Evolutionary conservation across 2,113 vertebrate species (phyloP).

Genomic region (Saiga tatarica): DNA sequence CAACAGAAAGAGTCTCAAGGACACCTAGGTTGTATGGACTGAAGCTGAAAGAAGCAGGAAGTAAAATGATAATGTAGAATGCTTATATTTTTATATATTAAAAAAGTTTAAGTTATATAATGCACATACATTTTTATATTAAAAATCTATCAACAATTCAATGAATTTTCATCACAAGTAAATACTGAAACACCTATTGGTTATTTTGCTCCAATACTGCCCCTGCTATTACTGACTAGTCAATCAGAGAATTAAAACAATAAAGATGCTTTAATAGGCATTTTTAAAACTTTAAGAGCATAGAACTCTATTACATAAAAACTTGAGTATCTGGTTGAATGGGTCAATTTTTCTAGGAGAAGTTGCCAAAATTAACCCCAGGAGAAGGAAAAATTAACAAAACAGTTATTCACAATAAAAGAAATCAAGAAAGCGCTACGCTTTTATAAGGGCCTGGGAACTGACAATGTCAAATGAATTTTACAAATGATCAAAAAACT

Average conservation of each 20-base stretch:
- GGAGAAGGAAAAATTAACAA: neutral
- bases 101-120: neutral
- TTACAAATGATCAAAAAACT: neutral
- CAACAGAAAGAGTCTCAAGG: neutral
- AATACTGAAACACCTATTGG: neutral
- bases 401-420: neutral
- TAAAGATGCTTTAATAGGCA: neutral
- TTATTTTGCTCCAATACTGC: neutral
- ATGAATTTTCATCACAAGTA: neutral
- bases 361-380: neutral
- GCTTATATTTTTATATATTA: neutral
- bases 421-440: neutral
- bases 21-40: neutral
- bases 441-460: neutral
- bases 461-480: neutral
- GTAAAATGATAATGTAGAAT: neutral
- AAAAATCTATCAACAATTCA: neutral
- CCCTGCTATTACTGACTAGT: neutral
- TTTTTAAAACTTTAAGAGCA: neutral
- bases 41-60: neutral
- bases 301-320: neutral
- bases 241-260: constrained; percentile 13
- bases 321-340: neutral
- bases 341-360: neutral
- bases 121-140: neutral